Conservation (phyloP, 2,113 vertebrate genomes). For the Panurus biarmicus region DNA sequence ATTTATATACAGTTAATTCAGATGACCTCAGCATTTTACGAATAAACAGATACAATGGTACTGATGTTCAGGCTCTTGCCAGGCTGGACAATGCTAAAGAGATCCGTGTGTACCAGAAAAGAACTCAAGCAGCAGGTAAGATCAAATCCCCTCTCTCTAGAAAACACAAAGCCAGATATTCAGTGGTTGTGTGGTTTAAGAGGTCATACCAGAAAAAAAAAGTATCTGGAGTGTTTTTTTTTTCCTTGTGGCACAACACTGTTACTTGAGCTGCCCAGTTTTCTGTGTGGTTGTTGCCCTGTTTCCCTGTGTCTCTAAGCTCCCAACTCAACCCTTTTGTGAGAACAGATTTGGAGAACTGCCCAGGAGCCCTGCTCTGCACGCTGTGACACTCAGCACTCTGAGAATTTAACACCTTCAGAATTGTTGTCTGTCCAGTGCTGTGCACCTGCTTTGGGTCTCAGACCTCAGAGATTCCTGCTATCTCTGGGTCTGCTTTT, state of each 20-base stretch:
- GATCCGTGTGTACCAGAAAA: conserved; percentile 87
- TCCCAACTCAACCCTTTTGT: not conserved
- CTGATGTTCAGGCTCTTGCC: conserved; percentile 74
- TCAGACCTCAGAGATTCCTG: not conserved
- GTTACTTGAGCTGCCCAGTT: not conserved
- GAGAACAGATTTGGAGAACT: not conserved
- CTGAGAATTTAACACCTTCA: not conserved
- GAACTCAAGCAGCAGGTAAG: conserved; percentile 86
- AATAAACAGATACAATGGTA: conserved; percentile 89
- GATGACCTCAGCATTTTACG: conserved; percentile 77
- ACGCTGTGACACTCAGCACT: accelerated
- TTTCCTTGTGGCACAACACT: not conserved
- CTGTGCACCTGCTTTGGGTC: accelerated
- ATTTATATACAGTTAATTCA: conserved; percentile 83
- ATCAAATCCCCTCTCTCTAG: not conserved
- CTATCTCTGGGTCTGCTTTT: not conserved
- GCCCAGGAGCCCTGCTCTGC: not conserved
- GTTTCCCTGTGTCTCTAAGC: not conserved
- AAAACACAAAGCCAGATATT: accelerated
- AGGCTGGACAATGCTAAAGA: conserved; percentile 74
- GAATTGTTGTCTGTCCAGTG: accelerated
- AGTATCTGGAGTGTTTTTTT: not conserved
- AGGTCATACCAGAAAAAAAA: not conserved
- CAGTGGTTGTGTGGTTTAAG: not conserved
- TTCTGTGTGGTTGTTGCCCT: not conserved